Evolutionary conservation across 2,113 vertebrate species (phyloP).

Genomic region (Jaculus jaculus): DNA sequence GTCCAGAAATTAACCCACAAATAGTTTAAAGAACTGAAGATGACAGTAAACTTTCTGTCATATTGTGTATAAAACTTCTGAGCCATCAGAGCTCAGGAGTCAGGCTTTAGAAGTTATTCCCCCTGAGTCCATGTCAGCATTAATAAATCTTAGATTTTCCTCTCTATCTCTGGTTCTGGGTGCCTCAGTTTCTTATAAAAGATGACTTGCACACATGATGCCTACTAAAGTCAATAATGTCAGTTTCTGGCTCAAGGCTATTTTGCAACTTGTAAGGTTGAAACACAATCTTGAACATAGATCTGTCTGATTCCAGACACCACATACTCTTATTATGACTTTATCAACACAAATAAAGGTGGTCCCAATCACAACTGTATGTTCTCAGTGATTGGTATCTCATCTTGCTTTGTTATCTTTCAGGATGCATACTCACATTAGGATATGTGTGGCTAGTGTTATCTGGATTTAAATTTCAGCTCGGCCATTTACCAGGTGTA

Average conservation of each 20-base stretch:
- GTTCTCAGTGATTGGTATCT: constrained; percentile 29
- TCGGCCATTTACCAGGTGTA: background rate
- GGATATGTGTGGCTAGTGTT: background rate
- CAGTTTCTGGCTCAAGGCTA: background rate
- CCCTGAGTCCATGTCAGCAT: too few species aligned
- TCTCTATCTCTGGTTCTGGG: too few species aligned
- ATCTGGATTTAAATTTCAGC: constrained; percentile 23
- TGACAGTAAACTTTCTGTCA: too few species aligned
- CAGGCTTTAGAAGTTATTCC: too few species aligned
- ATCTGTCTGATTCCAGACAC: background rate
- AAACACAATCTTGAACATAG: constrained; percentile 30
- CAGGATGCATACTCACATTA: background rate
- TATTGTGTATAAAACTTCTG: too few species aligned
- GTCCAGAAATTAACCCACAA: too few species aligned
- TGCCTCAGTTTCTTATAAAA: too few species aligned
- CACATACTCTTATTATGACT: background rate
- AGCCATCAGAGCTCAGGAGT: too few species aligned
- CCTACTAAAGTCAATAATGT: background rate
- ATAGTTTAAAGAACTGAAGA: too few species aligned
- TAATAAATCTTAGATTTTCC: too few species aligned
- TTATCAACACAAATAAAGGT: background rate
- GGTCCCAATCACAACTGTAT: background rate
- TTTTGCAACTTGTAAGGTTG: background rate
- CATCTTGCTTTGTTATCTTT: constrained; percentile 9
- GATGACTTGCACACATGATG: background rate